phyloP scores from a whole-genome alignment of 1,140 invertebrate species.

The Portunus trituberculatus region DNA sequence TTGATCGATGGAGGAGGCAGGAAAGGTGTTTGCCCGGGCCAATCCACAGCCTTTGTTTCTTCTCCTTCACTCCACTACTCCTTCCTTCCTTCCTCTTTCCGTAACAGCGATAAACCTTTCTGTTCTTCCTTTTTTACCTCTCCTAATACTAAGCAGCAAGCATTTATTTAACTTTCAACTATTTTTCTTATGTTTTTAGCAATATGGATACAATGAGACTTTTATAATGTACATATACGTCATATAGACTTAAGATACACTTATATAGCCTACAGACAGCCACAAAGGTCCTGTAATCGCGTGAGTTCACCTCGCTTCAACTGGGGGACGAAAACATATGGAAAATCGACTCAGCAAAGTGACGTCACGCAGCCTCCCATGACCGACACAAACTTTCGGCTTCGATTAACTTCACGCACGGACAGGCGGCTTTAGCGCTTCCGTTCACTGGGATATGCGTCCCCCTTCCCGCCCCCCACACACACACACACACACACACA shows the following conservation, averaged over 20 bases:
- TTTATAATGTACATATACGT: neutral
- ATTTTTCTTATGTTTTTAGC: neutral
- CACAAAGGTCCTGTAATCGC: neutral
- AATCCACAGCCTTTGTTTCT: slow-evolving; percentile 33
- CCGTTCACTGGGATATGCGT: slow-evolving; percentile 52
- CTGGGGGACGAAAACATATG: neutral
- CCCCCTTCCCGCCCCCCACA: neutral
- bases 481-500: neutral
- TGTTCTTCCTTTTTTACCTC: neutral
- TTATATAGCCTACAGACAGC: no score
- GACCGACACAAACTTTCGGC: slow-evolving; percentile 57
- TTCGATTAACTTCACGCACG: slow-evolving; percentile 63
- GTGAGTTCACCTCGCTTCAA: neutral
- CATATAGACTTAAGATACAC: neutral
- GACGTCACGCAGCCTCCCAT: slow-evolving; percentile 38
- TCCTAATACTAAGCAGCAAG: neutral
- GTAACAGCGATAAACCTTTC: neutral
- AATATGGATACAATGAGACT: neutral
- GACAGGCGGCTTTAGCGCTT: slow-evolving; percentile 50
- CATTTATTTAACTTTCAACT: neutral
- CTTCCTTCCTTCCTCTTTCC: neutral
- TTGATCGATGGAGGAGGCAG: slow-evolving; percentile 54
- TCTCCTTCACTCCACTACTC: neutral
- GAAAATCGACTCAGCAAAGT: neutral
- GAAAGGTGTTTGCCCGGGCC: neutral